A percentile compares a stretch with the other conserved stretches of the same genome.
Conservation (phyloP, 1,140 invertebrate genomes). For the Brevipalpus yothersi region DNA sequence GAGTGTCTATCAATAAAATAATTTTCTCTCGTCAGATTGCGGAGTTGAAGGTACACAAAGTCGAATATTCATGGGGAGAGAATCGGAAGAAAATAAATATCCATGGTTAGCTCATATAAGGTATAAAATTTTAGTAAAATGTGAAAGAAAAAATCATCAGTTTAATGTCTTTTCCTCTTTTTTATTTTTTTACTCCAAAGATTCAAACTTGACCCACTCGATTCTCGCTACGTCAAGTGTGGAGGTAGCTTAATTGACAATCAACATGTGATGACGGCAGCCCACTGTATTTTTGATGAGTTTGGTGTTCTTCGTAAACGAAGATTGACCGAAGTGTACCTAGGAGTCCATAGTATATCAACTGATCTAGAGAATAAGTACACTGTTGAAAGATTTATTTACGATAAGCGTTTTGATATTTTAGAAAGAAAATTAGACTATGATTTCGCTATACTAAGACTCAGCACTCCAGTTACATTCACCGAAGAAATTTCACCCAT, state of each 20-base stretch:
- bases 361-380: constrained; percentile 30
- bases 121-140: neutral
- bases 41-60: neutral
- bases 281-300: constrained; percentile 13
- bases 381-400: neutral
- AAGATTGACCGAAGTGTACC: constrained; percentile 12
- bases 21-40: neutral
- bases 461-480: neutral
- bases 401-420: neutral
- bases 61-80: neutral
- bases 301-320: constrained; percentile 1
- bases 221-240: constrained; percentile 17
- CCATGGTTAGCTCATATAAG: neutral
- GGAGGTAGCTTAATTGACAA: constrained; percentile 33
- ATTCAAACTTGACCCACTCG: neutral
- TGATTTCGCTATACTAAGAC: constrained; percentile 1
- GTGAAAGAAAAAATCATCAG: neutral
- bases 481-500: neutral
- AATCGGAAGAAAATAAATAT: neutral
- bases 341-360: constrained; percentile 53
- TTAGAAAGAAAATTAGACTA: neutral
- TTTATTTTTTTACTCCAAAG: neutral
- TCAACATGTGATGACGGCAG: constrained; percentile 13
- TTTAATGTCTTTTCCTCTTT: neutral
- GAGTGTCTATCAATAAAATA: too few species aligned